Evolutionary conservation across 2,797 vertebrate species (phyloP).

Genomic region (Novumbra hubbsi): DNA sequence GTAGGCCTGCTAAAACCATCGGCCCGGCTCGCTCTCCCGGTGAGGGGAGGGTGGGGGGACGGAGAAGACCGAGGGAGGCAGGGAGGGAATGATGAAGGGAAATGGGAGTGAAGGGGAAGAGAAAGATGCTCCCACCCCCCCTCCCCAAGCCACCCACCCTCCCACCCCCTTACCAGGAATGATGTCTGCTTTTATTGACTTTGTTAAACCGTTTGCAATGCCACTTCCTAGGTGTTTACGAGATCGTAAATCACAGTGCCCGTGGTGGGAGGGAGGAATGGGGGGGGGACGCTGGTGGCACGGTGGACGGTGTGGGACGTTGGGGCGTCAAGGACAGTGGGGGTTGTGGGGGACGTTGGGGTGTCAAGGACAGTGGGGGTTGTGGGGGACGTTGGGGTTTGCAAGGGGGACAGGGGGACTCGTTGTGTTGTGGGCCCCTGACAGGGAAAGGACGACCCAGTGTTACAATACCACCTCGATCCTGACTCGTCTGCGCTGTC

Average conservation of each 20-base stretch:
- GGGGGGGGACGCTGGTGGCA: constrained; percentile 42
- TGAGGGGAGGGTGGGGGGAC: not conserved
- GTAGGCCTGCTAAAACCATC: constrained; percentile 82
- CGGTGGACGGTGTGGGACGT: not conserved
- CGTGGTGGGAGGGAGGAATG: constrained; percentile 29
- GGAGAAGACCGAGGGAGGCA: constrained; percentile 28
- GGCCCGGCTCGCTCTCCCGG: constrained; percentile 50
- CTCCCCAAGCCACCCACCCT: constrained; percentile 33
- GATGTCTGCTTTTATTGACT: constrained; percentile 84
- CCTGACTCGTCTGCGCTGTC: not conserved
- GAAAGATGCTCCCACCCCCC: constrained; percentile 1
- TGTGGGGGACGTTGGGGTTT: too few species aligned
- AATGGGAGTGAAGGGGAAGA: not conserved
- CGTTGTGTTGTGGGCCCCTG: too few species aligned
- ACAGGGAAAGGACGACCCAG: not conserved
- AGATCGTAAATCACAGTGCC: constrained; percentile 77
- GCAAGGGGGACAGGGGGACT: too few species aligned
- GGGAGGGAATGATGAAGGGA: constrained; percentile 24
- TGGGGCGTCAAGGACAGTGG: too few species aligned
- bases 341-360: too few species aligned
- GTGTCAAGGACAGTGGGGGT: too few species aligned
- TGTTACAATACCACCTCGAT: not conserved
- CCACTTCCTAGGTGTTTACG: constrained; percentile 83
- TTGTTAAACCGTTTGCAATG: constrained; percentile 83
- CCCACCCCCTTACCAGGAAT: constrained; percentile 62